Evolutionary conservation across 1,140 invertebrate genomes (phyloP).

Genomic region (Anastrepha obliqua): DNA sequence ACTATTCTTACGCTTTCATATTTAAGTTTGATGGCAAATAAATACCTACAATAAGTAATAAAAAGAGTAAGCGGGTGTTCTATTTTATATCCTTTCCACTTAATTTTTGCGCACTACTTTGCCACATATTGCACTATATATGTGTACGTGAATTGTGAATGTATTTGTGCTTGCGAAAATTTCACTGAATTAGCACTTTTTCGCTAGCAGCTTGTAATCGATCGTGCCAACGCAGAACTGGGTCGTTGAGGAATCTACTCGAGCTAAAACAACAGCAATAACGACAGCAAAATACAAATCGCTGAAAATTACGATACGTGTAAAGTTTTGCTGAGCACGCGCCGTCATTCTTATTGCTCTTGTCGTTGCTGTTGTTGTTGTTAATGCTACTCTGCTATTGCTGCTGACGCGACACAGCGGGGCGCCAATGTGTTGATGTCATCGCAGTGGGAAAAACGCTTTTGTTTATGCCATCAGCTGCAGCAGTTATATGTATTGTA

Average conservation of each 20-base stretch:
- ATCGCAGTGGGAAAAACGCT: constrained; percentile 14
- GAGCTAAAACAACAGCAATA: not conserved
- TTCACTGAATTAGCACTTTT: constrained; percentile 43
- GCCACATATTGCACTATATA: not conserved
- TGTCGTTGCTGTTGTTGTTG: not conserved
- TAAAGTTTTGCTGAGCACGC: constrained; percentile 40
- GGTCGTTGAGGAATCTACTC: constrained; percentile 21
- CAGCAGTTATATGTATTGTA: not conserved
- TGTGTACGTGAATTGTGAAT: not conserved
- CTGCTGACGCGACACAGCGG: constrained; percentile 17
- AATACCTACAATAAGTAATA: not conserved
- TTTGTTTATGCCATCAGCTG: constrained; percentile 31
- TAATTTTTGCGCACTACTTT: constrained; percentile 16
- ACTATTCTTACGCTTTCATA: not conserved
- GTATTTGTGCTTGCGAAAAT: not conserved
- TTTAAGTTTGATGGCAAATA: not conserved
- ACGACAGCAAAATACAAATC: constrained; percentile 35
- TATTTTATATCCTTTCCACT: constrained; percentile 29
- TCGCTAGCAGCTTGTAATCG: constrained; percentile 26
- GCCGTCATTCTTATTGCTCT: not conserved
- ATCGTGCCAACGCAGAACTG: constrained; percentile 34
- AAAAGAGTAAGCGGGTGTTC: not conserved
- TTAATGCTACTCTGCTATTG: not conserved
- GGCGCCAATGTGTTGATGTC: constrained; percentile 51
- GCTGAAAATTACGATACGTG: constrained; percentile 43